Percentiles rank a stretch among this genome's conserved stretches.
Evolutionary conservation across 2,797 vertebrate species (phyloP).

Genomic region (Rhynchonycteris naso): DNA sequence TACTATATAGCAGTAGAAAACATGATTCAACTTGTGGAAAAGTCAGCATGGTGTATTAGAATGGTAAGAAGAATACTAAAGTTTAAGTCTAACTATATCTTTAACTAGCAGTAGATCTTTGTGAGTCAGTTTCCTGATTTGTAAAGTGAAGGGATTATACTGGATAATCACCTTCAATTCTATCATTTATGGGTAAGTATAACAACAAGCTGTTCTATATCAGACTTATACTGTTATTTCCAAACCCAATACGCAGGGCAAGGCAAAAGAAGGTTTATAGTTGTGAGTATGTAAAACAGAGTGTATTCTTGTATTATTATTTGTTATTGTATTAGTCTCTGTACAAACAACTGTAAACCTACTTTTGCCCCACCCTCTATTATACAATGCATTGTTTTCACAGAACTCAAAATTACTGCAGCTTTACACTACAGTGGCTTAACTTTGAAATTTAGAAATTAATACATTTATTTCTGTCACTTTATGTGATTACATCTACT

Average conservation of each 20-base stretch:
- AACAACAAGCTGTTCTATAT: neutral
- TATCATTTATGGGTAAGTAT: neutral
- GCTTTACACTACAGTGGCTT: neutral
- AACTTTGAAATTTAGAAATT: neutral
- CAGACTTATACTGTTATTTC: neutral
- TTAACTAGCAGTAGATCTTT: neutral
- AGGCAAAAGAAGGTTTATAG: neutral
- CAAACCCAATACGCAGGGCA: neutral
- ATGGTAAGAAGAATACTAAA: neutral
- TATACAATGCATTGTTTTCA: neutral
- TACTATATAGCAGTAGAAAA: neutral
- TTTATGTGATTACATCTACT: neutral
- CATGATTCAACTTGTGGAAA: neutral
- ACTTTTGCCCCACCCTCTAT: neutral
- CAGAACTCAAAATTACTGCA: neutral
- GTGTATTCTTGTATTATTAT: neutral
- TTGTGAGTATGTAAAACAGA: neutral
- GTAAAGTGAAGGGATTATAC: neutral
- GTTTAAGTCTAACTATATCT: neutral
- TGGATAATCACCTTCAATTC: neutral
- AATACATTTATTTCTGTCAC: constrained; percentile 25
- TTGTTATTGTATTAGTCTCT: neutral
- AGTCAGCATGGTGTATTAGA: neutral
- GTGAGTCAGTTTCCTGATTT: neutral
- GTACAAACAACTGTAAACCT: neutral